phyloP scores from a whole-genome alignment of 2,113 vertebrate species.

The Ptilonorhynchus violaceus region DNA sequence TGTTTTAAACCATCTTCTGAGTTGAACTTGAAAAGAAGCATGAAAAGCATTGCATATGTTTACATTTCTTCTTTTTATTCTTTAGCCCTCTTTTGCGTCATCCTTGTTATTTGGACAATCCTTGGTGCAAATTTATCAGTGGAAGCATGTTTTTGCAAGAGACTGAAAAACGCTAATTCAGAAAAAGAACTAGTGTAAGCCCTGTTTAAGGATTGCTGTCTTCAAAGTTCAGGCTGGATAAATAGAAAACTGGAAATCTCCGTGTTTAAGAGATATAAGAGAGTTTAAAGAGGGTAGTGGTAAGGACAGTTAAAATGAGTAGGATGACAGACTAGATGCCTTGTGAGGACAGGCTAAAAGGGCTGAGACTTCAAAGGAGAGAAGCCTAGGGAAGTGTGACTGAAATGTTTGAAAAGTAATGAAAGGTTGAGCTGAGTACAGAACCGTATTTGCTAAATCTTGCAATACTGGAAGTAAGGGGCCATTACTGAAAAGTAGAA shows the following conservation, averaged over 20 bases:
- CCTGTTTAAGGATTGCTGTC: neutral
- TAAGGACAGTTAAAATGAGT: neutral
- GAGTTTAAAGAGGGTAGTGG: neutral
- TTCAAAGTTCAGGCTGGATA: neutral
- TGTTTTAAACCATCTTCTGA: neutral
- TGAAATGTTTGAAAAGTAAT: neutral
- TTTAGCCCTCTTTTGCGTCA: neutral
- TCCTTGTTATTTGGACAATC: neutral
- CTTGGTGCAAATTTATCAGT: neutral
- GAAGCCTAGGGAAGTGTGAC: neutral
- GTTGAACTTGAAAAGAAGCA: neutral
- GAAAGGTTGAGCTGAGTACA: neutral
- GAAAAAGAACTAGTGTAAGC: neutral
- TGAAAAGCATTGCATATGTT: neutral
- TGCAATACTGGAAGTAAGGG: neutral
- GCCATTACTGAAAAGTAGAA: neutral
- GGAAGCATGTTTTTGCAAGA: neutral
- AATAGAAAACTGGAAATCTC: neutral
- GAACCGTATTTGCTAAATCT: neutral
- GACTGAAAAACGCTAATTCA: neutral
- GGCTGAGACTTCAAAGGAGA: neutral
- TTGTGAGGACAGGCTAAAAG: neutral
- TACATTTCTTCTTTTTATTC: neutral
- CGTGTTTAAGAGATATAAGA: neutral
- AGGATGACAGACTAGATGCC: neutral